phyloP scores from a whole-genome alignment of 2,888 invertebrate species.

The Terebella lapidaria region DNA sequence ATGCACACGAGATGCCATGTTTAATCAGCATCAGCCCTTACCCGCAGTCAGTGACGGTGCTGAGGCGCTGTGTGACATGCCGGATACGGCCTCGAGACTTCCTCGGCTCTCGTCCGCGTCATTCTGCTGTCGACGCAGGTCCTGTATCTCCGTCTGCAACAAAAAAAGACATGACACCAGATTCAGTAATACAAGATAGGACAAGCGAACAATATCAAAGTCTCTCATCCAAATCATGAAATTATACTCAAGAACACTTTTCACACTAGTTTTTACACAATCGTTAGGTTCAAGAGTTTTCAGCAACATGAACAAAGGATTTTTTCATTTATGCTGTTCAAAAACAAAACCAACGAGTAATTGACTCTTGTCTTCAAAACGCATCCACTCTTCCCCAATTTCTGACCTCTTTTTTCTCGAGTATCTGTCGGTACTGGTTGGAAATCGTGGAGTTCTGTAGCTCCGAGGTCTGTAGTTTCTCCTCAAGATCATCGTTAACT shows the following conservation, averaged over 20 bases:
- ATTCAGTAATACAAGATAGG: no score
- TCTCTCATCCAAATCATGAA: no score
- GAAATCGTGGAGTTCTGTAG: slow-evolving; percentile 47
- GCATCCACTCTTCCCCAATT: not conserved
- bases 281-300: no score
- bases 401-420: slow-evolving; percentile 45
- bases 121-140: slow-evolving; percentile 34
- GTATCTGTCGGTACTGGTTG: slow-evolving; percentile 36
- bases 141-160: slow-evolving; percentile 39
- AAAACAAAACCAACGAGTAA: no score
- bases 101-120: slow-evolving; percentile 21
- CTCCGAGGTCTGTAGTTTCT: slow-evolving; percentile 47
- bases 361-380: no score
- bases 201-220: no score
- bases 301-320: no score
- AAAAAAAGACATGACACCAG: no score
- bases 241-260: not conserved
- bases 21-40: no score
- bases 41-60: not conserved
- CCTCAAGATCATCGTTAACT: slow-evolving; percentile 37
- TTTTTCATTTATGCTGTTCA: no score
- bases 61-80: not conserved
- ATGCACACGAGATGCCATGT: no score
- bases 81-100: not conserved
- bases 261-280: no score